Percentiles rank a stretch among this genome's conserved stretches.
These are phyloP conservation scores for Drosophila buzzatii DNA, from an alignment of 2,888 invertebrate species.

Conservation along the genomic window DNA sequence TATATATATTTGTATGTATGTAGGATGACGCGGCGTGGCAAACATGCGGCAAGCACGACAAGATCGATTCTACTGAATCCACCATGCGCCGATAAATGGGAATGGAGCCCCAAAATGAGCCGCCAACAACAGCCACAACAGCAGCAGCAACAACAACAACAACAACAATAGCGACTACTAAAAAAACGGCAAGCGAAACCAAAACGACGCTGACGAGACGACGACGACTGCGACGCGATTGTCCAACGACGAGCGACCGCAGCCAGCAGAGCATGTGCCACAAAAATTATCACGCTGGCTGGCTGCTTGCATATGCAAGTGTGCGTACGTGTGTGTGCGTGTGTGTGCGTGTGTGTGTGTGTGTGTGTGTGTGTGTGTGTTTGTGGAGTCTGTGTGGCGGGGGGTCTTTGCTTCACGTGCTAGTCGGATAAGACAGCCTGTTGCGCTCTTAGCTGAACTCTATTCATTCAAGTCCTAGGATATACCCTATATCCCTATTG, in stretches of 20 bases:
- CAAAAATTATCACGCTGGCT: conserved; percentile 39
- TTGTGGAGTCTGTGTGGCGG: neutral
- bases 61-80: conserved; percentile 84
- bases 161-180: conserved; percentile 35
- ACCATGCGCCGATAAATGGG: conserved; percentile 49
- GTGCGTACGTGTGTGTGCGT: neutral
- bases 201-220: conserved; percentile 14
- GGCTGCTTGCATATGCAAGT: conserved; percentile 20
- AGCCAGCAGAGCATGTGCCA: conserved; percentile 50
- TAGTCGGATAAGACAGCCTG: conserved; percentile 3
- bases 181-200: conserved; percentile 41
- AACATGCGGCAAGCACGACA: conserved; percentile 83
- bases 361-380: conserved; percentile 1
- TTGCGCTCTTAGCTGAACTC: neutral
- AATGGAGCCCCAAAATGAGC: conserved; percentile 57
- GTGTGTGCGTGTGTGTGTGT: neutral
- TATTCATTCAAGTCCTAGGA: neutral
- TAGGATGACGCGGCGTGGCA: conserved; percentile 47
- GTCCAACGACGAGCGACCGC: conserved; percentile 31
- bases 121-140: conserved; percentile 29
- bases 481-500: neutral
- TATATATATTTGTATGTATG: too few species aligned
- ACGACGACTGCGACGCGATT: conserved; percentile 31
- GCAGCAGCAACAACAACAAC: conserved; percentile 17
- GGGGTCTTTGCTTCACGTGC: neutral